Conservation (phyloP, 2,113 vertebrate species). For the Hystrix brachyura region DNA sequence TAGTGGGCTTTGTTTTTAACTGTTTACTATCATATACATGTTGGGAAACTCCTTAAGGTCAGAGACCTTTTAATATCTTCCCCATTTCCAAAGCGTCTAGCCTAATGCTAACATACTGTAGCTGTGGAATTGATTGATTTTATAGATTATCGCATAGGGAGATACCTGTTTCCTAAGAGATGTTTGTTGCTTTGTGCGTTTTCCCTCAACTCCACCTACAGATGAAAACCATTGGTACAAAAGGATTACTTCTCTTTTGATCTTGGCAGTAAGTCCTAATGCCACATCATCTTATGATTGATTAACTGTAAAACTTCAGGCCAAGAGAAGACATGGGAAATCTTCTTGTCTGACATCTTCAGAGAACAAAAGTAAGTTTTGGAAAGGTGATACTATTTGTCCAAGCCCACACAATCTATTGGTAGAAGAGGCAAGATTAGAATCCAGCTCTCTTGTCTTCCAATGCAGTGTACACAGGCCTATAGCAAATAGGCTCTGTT, state of each 20-base stretch:
- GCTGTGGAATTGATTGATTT: not conserved
- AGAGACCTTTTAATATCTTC: not conserved
- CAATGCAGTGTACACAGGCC: not conserved
- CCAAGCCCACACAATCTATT: not conserved
- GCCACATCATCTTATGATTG: not conserved
- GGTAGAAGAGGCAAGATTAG: conserved; percentile 4
- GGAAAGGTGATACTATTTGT: conserved; percentile 28
- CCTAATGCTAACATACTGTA: not conserved
- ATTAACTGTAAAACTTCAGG: not conserved
- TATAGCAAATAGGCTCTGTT: not conserved
- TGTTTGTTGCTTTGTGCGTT: not conserved
- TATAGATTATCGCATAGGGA: not conserved
- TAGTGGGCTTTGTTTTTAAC: conserved; percentile 9
- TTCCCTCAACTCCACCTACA: not conserved
- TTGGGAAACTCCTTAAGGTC: conserved; percentile 11
- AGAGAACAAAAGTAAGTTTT: conserved; percentile 33
- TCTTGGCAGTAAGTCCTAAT: not conserved
- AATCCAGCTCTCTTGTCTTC: conserved; percentile 3
- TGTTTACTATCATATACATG: not conserved
- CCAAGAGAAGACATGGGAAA: conserved; percentile 2
- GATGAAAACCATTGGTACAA: not conserved
- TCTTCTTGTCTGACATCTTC: conserved; percentile 16
- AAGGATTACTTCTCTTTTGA: not conserved
- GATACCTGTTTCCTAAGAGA: not conserved
- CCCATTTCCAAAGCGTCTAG: not conserved